phyloP scores from a whole-genome alignment of 2,888 invertebrate species.

The Priocnemis perturbator region DNA sequence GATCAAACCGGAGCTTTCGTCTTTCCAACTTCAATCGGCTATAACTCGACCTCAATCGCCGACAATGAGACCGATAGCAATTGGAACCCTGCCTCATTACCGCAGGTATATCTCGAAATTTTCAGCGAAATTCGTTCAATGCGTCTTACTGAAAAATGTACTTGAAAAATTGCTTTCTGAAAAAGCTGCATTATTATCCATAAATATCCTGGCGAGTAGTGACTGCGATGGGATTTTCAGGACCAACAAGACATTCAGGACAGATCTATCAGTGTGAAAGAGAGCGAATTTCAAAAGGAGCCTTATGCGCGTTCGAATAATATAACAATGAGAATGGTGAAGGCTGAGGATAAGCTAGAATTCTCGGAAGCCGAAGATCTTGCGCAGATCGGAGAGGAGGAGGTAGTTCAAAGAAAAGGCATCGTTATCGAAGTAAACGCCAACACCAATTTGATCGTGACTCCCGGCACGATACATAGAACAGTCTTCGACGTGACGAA shows the following conservation, averaged over 20 bases:
- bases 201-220: too few species aligned
- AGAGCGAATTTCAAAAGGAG: not conserved
- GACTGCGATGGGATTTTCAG: not conserved
- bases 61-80: too few species aligned
- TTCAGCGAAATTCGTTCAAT: too few species aligned
- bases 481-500: constrained; percentile 86
- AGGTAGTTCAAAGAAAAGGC: constrained; percentile 28
- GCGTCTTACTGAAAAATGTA: too few species aligned
- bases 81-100: too few species aligned
- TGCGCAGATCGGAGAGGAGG: constrained; percentile 37
- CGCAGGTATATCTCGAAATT: too few species aligned
- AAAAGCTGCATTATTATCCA: too few species aligned
- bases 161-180: too few species aligned
- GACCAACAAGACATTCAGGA: constrained; percentile 17
- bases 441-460: constrained; percentile 61
- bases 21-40: too few species aligned
- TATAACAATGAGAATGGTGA: constrained; percentile 20
- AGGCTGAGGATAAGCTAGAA: constrained; percentile 39
- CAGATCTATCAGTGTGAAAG: constrained; percentile 21
- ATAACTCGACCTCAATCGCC: too few species aligned
- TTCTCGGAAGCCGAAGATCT: constrained; percentile 54
- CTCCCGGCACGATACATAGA: constrained; percentile 62
- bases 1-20: too few species aligned
- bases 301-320: too few species aligned
- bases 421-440: constrained; percentile 61